These are phyloP conservation scores for Labeo catla DNA, from an alignment of 2,113 vertebrate genomes.

Conservation along the genomic window DNA sequence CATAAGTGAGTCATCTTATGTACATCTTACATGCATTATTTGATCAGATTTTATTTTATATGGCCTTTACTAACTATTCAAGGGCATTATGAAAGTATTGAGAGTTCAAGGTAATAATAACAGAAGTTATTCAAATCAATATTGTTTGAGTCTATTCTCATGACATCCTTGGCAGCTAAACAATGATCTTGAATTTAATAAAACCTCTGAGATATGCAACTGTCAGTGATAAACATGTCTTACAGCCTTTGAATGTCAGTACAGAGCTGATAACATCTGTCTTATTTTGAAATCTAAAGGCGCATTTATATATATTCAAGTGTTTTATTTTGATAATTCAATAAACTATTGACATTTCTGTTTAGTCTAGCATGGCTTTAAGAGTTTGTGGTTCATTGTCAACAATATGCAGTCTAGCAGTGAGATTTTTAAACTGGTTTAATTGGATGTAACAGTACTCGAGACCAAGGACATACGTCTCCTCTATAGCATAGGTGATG, in stretches of 20 bases:
- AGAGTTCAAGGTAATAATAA: neutral
- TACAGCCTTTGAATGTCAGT: neutral
- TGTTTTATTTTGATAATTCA: neutral
- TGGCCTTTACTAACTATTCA: neutral
- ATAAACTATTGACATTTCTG: neutral
- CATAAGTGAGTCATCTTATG: neutral
- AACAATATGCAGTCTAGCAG: neutral
- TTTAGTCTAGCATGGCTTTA: neutral
- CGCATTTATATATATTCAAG: neutral
- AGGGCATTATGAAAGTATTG: neutral
- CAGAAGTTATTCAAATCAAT: neutral
- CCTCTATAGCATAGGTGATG: conserved; percentile 84
- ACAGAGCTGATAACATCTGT: neutral
- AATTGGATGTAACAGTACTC: neutral
- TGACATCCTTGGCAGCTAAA: neutral
- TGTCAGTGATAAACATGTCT: neutral
- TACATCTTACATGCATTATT: neutral
- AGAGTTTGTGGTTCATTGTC: neutral
- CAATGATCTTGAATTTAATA: neutral
- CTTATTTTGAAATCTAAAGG: neutral
- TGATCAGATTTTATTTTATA: neutral
- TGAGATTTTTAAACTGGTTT: neutral
- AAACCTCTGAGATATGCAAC: neutral
- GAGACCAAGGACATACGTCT: conserved; percentile 71
- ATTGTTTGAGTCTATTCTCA: neutral